phyloP scores from a whole-genome alignment of 1,140 invertebrate species.

The Drosophila kurseongensis region DNA sequence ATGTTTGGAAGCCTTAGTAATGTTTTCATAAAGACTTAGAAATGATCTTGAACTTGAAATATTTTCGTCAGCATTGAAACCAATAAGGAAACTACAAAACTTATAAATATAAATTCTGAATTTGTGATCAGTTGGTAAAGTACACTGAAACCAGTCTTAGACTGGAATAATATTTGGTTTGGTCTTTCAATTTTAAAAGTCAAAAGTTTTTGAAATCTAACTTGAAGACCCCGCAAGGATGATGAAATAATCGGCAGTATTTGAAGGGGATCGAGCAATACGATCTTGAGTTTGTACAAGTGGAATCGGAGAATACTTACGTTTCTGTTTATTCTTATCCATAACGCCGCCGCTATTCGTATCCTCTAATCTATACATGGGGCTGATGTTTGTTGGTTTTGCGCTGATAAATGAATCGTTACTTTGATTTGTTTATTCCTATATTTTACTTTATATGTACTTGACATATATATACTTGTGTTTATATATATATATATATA shows the following conservation, averaged over 20 bases:
- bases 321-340: conserved; percentile 84
- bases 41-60: no score
- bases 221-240: no score
- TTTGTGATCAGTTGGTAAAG: no score
- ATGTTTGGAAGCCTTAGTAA: no score
- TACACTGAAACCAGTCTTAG: no score
- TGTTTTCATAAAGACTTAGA: no score
- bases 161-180: no score
- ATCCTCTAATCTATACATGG: conserved; percentile 84
- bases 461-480: conserved; percentile 38
- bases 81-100: no score
- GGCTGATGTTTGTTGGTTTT: conserved; percentile 63
- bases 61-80: no score
- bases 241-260: not conserved
- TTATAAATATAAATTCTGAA: no score
- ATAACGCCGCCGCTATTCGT: conserved; percentile 81
- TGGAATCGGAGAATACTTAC: conserved; percentile 55
- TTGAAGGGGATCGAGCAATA: not conserved
- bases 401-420: conserved; percentile 47
- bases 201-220: no score
- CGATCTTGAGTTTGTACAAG: not conserved
- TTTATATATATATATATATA: conserved; percentile 28
- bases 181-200: no score
- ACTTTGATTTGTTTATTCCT: conserved; percentile 23
- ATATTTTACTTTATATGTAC: conserved; percentile 35